Evolutionary conservation across 2,888 invertebrate species (phyloP), one percentile per base, ranked within the genome.

Genomic region (Philopedon plagiatum): DNA sequence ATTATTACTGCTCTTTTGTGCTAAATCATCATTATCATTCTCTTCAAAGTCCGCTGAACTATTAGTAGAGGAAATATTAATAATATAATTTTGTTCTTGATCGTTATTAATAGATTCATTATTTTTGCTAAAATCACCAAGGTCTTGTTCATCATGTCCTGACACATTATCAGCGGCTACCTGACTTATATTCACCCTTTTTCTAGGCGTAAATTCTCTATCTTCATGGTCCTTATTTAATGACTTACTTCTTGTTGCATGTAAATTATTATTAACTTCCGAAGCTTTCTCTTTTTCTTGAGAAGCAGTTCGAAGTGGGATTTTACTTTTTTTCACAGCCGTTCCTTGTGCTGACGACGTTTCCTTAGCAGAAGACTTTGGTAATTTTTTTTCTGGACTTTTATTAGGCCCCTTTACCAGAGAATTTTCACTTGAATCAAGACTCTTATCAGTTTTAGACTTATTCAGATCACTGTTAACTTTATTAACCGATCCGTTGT

Each of bases 221-320:
- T n/a, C n/a, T 21, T 46, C 15, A 21, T 15, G n/a, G 4, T 41
- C 39, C 15, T 41, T 41, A 7, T 41, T 41, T 7, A 13, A 9
- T 18, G 7, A 34, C 11, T 13, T 1, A 2, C 13, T 37, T 13
- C 4, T n/a, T 4, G 13, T 46, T n/a, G 46, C 18, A 7, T 44
- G 44, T 49, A 49, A 21, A 23, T 18, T 49, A n/a, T 23, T 21
- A 5, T 49, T 49, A 23, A 3, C 23, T 51, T 51, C 51, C 5
- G 15, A 13, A 15, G 5, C 15, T 51, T 29, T 51, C 1, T 13
- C 29, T 13, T n/a, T 26, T 21, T 60, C 60, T 44, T 39, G 60
- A 15, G 60, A 41, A n/a, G 23, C 26, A 3, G 39, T 60, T 26
- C 60, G 23, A 39, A 60, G 9, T 2, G 60, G 44, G 15, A 60